Evolutionary conservation across 1,140 invertebrate species (phyloP).

Genomic region (Heliconius melpomene): DNA sequence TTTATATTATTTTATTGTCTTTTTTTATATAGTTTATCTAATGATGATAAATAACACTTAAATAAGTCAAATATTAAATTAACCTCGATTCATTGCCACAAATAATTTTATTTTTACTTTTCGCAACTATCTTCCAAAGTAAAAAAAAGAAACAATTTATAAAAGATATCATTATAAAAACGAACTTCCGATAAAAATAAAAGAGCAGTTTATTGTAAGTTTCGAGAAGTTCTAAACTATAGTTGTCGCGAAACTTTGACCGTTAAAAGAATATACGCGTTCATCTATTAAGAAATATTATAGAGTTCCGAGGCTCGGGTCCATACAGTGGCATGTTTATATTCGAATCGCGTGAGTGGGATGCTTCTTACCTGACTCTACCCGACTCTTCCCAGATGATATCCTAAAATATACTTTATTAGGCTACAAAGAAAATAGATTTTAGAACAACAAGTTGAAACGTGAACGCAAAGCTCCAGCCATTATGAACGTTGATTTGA

Average conservation of each 20-base stretch:
- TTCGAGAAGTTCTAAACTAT: slow-evolving; percentile 40
- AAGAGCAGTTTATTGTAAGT: slow-evolving; percentile 37
- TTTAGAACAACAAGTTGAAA: slow-evolving; percentile 40
- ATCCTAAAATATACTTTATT: slow-evolving; percentile 47
- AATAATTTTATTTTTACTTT: background rate
- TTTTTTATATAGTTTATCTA: too few species aligned
- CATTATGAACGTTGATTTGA: slow-evolving; percentile 57
- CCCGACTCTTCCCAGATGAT: slow-evolving; percentile 15
- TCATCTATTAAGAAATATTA: slow-evolving; percentile 71
- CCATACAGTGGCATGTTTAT: slow-evolving; percentile 68
- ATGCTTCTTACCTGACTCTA: slow-evolving; percentile 54
- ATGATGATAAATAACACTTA: too few species aligned
- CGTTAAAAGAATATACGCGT: slow-evolving; percentile 71
- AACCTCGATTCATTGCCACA: background rate
- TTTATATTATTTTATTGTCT: too few species aligned
- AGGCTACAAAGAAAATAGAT: slow-evolving; percentile 44
- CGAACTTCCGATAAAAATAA: slow-evolving; percentile 30
- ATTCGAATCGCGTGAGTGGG: slow-evolving; percentile 72
- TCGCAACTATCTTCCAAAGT: background rate
- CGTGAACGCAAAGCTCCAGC: slow-evolving; percentile 46
- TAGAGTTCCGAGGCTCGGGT: slow-evolving; percentile 53
- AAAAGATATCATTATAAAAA: slow-evolving; percentile 32
- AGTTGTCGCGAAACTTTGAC: slow-evolving; percentile 64
- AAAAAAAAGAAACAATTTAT: background rate
- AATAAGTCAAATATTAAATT: too few species aligned